These are phyloP conservation scores for Chrysocyon brachyurus DNA, from an alignment of 2,797 vertebrate species.

Conservation along the genomic window DNA sequence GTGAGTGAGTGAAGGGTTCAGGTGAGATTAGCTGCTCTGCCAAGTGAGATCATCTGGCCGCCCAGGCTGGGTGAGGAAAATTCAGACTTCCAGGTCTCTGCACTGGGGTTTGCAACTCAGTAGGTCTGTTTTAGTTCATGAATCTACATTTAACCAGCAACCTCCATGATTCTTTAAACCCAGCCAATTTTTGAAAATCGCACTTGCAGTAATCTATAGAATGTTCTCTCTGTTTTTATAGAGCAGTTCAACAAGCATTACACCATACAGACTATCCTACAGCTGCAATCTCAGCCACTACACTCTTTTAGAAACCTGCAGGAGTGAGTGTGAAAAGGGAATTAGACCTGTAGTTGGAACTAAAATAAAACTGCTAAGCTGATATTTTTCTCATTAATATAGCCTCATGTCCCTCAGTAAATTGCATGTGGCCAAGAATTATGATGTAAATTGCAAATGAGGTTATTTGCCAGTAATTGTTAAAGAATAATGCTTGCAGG, in stretches of 20 bases:
- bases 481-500: too few species aligned
- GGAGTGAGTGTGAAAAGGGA: not conserved
- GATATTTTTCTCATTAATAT: not conserved
- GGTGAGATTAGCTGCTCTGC: not conserved
- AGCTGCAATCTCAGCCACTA: not conserved
- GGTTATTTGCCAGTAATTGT: not conserved
- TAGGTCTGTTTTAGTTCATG: not conserved
- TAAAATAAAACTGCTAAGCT: not conserved
- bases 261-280: not conserved
- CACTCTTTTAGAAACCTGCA: not conserved
- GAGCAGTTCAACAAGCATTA: not conserved
- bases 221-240: not conserved
- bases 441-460: not conserved
- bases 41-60: not conserved
- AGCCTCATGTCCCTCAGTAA: not conserved
- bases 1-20: not conserved
- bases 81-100: too few species aligned
- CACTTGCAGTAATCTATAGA: not conserved
- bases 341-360: not conserved
- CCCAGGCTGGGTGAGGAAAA: not conserved
- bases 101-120: not conserved
- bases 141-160: not conserved
- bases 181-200: not conserved
- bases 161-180: not conserved
- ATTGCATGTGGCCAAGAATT: not conserved